phyloP scores from a whole-genome alignment of 2,113 vertebrate species.

The Ariopsis seemanni region DNA sequence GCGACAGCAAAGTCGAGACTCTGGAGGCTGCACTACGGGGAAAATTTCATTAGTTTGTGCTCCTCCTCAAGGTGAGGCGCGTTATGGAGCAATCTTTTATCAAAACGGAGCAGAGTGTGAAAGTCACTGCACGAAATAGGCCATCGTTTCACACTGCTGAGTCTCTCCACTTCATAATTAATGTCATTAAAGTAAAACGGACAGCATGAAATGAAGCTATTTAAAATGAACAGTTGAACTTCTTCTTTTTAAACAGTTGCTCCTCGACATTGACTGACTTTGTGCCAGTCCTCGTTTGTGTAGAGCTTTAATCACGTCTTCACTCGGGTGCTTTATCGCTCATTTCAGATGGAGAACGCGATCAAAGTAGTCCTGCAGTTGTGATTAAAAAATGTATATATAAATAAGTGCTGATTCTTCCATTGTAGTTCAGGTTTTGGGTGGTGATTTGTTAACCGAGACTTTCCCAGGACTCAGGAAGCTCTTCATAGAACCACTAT shows the following conservation, averaged over 20 bases:
- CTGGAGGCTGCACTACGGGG: background rate
- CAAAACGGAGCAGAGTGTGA: conserved; percentile 60
- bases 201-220: conserved; percentile 48
- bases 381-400: background rate
- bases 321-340: background rate
- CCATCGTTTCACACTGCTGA: conserved; percentile 39
- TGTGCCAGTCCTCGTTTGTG: conserved; percentile 21
- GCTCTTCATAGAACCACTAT: background rate
- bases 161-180: conserved; percentile 44
- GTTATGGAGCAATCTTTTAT: conserved; percentile 56
- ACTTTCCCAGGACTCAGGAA: background rate
- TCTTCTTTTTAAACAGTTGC: conserved; percentile 30
- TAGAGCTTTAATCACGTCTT: conserved; percentile 24
- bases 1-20: background rate
- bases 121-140: conserved; percentile 55
- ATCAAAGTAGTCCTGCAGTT: background rate
- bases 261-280: conserved; percentile 34
- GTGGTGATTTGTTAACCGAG: background rate
- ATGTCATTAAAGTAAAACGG: conserved; percentile 50
- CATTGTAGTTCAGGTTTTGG: background rate
- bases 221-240: conserved; percentile 44
- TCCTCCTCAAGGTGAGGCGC: conserved; percentile 4
- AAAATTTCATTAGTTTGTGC: background rate
- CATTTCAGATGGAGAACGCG: conserved; percentile 1
- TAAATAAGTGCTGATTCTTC: background rate